Conservation (phyloP, 2,113 vertebrate species). For the Atherinomorus stipes region DNA sequence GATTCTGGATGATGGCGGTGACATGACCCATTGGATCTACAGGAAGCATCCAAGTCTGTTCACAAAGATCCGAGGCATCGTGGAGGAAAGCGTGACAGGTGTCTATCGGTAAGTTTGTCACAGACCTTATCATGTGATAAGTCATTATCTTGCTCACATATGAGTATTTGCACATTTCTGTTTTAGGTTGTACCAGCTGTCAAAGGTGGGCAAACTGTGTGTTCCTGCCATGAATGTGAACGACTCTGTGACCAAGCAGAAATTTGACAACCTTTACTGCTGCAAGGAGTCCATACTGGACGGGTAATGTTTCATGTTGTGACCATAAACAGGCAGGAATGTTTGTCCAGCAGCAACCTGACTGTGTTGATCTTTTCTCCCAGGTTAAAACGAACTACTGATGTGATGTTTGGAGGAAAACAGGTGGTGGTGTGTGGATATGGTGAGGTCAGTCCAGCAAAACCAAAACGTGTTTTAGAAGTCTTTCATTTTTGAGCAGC, state of each 20-base stretch:
- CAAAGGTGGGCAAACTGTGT: constrained; percentile 90
- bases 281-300: constrained; percentile 95
- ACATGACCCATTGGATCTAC: constrained; percentile 95
- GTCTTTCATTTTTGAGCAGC: neutral
- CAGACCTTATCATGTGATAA: neutral
- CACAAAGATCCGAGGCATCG: constrained; percentile 93
- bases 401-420: constrained; percentile 96
- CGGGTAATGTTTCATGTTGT: constrained; percentile 79
- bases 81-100: constrained; percentile 96
- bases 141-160: neutral
- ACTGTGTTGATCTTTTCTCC: constrained; percentile 28
- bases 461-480: neutral
- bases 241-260: constrained; percentile 96
- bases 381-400: constrained; percentile 91
- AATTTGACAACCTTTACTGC: constrained; percentile 96
- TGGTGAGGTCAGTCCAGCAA: constrained; percentile 87
- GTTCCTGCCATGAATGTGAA: constrained; percentile 96
- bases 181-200: constrained; percentile 91
- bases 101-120: constrained; percentile 87
- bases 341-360: neutral
- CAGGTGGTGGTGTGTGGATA: constrained; percentile 93
- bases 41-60: constrained; percentile 96
- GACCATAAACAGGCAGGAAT: constrained; percentile 1
- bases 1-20: constrained; percentile 96
- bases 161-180: neutral